Evolutionary conservation across 2,797 vertebrate genomes (phyloP).

Genomic region (Knipowitschia caucasica): DNA sequence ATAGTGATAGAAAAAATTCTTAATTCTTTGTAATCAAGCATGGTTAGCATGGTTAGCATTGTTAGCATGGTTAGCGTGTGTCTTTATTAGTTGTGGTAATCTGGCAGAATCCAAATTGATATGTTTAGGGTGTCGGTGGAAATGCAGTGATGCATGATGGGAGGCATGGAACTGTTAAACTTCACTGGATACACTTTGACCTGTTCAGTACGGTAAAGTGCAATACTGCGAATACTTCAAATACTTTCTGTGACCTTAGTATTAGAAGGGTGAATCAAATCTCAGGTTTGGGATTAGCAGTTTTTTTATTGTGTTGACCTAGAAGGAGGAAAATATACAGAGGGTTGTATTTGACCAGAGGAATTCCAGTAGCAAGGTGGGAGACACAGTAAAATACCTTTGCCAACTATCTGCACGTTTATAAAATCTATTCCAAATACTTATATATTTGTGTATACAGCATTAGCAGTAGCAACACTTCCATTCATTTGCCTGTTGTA

Average conservation of each 20-base stretch:
- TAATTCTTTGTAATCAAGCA: too few relatives aligned
- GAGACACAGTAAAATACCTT: neutral
- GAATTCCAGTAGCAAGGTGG: constrained; percentile 12
- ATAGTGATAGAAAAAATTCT: too few relatives aligned
- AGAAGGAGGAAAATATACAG: constrained; percentile 31
- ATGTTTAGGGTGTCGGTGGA: neutral
- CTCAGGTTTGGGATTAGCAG: constrained; percentile 24
- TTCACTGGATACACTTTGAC: constrained; percentile 23
- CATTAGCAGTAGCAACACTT: too few relatives aligned
- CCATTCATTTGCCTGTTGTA: too few relatives aligned
- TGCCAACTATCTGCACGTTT: neutral
- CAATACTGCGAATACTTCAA: constrained; percentile 27
- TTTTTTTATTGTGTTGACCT: constrained; percentile 48
- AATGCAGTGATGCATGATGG: constrained; percentile 7
- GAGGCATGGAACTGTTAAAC: neutral
- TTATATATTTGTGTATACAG: too few relatives aligned
- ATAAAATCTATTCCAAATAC: too few relatives aligned
- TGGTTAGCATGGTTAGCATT: too few relatives aligned
- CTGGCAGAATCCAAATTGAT: too few relatives aligned
- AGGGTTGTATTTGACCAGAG: constrained; percentile 28
- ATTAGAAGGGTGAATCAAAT: constrained; percentile 13
- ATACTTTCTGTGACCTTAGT: constrained; percentile 36
- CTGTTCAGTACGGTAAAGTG: constrained; percentile 11
- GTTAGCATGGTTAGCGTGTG: too few relatives aligned
- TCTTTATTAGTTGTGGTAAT: too few relatives aligned